phyloP scores from a whole-genome alignment of 2,113 vertebrate genomes.

The Terrapene triunguis region DNA sequence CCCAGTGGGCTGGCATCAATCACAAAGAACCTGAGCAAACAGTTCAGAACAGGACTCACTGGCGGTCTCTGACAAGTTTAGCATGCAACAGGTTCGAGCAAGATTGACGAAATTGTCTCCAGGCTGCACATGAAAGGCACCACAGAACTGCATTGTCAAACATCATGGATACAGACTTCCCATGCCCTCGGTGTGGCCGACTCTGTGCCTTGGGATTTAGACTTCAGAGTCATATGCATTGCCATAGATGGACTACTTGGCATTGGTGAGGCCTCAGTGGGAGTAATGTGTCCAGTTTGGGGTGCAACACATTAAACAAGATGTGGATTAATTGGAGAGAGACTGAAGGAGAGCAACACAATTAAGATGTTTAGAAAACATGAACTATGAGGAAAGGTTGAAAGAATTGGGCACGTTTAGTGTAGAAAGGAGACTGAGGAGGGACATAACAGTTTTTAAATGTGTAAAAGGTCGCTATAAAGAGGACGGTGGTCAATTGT shows the following conservation, averaged over 20 bases:
- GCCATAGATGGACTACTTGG: not conserved
- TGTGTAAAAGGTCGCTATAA: not conserved
- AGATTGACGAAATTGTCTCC: no score
- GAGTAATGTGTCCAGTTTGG: not conserved
- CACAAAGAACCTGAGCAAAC: no score
- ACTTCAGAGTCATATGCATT: no score
- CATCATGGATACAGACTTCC: no score
- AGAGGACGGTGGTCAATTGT: not conserved
- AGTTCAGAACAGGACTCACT: no score
- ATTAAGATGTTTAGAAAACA: not conserved
- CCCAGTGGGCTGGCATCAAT: no score
- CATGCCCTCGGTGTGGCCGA: no score
- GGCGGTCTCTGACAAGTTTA: no score
- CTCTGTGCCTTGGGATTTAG: no score
- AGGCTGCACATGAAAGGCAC: no score
- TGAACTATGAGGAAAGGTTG: not conserved
- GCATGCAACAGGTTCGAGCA: no score
- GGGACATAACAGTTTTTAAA: not conserved
- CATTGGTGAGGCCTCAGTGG: not conserved
- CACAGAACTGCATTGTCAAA: no score
- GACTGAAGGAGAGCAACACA: not conserved
- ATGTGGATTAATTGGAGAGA: not conserved
- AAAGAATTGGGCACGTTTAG: not conserved
- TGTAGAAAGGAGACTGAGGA: not conserved
- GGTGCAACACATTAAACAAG: not conserved